Percentiles rank a stretch among this genome's conserved stretches.
phyloP scores from a whole-genome alignment of 2,113 vertebrate genomes.

The Eublepharis macularius region DNA sequence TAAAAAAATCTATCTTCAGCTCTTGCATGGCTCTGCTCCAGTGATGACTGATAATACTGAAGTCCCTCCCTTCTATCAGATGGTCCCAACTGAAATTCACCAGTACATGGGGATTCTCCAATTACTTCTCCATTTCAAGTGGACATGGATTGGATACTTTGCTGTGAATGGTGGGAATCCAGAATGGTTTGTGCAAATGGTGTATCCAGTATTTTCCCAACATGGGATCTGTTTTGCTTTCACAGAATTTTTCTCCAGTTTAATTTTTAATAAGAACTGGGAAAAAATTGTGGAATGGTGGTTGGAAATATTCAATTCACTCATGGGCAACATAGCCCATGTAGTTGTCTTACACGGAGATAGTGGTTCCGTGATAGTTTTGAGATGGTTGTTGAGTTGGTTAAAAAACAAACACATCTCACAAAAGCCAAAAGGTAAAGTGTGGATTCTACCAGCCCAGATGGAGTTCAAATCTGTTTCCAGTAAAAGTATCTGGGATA shows the following conservation, averaged over 20 bases:
- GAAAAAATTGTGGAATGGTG: not conserved
- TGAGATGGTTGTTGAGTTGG: not conserved
- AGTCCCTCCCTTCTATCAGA: not conserved
- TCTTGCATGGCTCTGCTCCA: not conserved
- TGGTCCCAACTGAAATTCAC: not conserved
- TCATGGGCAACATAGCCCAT: not conserved
- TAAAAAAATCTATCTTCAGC: not conserved
- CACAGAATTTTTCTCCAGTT: not conserved
- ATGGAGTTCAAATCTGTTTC: not conserved
- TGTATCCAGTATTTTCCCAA: not conserved
- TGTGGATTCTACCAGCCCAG: conserved; percentile 13
- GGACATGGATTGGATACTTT: not conserved
- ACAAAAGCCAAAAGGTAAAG: not conserved
- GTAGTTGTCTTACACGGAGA: not conserved
- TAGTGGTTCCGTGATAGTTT: not conserved
- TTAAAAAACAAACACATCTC: not conserved
- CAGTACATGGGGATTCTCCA: not conserved
- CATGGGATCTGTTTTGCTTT: not conserved
- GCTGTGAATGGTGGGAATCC: not conserved
- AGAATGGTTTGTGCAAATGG: not conserved
- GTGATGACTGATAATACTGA: not conserved
- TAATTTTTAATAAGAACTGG: not conserved
- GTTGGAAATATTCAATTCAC: not conserved
- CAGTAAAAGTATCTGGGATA: not conserved
- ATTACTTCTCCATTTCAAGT: conserved; percentile 2